Conservation (phyloP, 2,113 vertebrate genomes). For the Oostethus manadensis region DNA sequence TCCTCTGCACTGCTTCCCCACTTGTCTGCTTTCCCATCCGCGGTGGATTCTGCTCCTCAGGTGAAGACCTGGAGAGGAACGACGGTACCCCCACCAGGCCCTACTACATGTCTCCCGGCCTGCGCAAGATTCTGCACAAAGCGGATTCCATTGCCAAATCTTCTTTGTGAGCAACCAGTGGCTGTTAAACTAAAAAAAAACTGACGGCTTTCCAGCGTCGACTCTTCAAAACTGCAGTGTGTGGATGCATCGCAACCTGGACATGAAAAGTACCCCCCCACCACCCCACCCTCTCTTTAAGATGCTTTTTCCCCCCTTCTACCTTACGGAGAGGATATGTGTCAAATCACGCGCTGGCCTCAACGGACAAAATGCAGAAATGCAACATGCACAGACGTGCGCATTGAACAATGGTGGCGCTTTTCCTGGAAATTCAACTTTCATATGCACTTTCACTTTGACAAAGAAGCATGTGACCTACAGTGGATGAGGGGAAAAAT, state of each 20-base stretch:
- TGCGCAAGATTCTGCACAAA: slow-evolving; percentile 86
- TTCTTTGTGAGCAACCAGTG: slow-evolving; percentile 58
- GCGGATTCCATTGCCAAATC: slow-evolving; percentile 77
- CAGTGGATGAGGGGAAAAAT: not conserved
- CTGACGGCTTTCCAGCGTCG: slow-evolving; percentile 17
- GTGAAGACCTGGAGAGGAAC: slow-evolving; percentile 96
- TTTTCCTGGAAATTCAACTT: slow-evolving; percentile 53
- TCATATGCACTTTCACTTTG: slow-evolving; percentile 57
- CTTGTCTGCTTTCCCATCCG: slow-evolving; percentile 33
- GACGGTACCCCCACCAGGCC: slow-evolving; percentile 88
- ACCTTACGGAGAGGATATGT: slow-evolving; percentile 58
- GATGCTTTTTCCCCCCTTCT: slow-evolving; percentile 43
- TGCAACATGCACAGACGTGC: slow-evolving; percentile 49
- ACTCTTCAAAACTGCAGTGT: slow-evolving; percentile 31
- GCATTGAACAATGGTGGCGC: slow-evolving; percentile 23
- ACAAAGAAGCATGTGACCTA: slow-evolving; percentile 45
- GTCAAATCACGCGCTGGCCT: slow-evolving; percentile 32
- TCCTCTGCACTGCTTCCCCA: slow-evolving; percentile 5
- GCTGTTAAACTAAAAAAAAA: slow-evolving; percentile 15
- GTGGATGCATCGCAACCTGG: slow-evolving; percentile 7
- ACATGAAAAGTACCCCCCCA: slow-evolving; percentile 43
- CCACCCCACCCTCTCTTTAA: not conserved
- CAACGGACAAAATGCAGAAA: slow-evolving; percentile 44
- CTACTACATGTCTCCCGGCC: slow-evolving; percentile 88
- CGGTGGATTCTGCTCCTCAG: slow-evolving; percentile 60